Evolutionary conservation across 2,113 vertebrate species (phyloP).

Genomic region (Zootoca vivipara): DNA sequence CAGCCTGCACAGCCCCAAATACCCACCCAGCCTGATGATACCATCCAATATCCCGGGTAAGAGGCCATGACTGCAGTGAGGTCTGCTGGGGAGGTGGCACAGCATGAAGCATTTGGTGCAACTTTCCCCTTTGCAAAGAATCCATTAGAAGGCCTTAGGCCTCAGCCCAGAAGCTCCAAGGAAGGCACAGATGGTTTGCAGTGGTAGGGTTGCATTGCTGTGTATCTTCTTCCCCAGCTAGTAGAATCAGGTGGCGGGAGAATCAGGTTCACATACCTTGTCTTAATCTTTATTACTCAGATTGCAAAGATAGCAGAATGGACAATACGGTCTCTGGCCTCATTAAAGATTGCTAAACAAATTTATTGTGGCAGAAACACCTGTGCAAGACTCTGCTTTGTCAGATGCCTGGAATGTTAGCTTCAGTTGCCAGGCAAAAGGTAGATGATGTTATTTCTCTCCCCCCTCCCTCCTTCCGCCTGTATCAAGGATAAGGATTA

Average conservation of each 20-base stretch:
- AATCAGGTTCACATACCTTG: background rate
- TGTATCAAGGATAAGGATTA: background rate
- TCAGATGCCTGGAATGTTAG: no score
- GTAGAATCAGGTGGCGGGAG: background rate
- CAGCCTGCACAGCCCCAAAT: slow-evolving; percentile 42
- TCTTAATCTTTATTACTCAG: background rate
- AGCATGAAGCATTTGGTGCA: background rate
- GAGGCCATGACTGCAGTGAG: slow-evolving; percentile 19
- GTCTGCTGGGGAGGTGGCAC: background rate
- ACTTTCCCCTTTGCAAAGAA: background rate
- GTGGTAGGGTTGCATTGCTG: background rate
- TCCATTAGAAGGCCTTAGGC: background rate
- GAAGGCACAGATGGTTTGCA: no score
- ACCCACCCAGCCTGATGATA: background rate
- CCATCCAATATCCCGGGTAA: slow-evolving; percentile 67
- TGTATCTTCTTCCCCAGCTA: background rate
- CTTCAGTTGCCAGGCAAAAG: background rate
- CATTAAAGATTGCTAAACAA: background rate
- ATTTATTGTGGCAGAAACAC: no score
- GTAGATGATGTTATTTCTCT: background rate
- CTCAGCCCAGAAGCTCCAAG: background rate
- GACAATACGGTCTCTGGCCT: background rate
- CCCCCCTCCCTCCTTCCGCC: background rate
- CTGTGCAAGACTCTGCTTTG: background rate
- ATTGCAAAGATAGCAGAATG: background rate